Evolutionary conservation across 37 sponge, comb jelly and placozoan species (phyloP).

Genomic region (Chondrosia reniformis): DNA sequence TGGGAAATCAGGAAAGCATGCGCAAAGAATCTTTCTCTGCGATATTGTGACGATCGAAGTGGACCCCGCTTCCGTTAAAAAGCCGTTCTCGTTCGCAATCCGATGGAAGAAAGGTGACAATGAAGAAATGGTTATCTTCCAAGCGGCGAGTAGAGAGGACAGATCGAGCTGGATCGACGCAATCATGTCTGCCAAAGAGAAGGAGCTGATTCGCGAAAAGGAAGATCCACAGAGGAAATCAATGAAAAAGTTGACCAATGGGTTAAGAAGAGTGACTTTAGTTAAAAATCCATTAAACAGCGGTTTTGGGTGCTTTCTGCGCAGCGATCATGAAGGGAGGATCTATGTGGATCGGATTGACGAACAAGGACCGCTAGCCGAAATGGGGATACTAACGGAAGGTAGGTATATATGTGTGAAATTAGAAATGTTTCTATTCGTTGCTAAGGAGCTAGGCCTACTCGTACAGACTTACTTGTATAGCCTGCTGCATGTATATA

Average conservation of each 20-base stretch:
- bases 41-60: not conserved
- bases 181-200: not conserved
- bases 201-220: not conserved
- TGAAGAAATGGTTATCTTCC: not conserved
- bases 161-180: conserved; percentile 2
- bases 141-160: conserved; percentile 21
- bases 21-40: conserved; percentile 2
- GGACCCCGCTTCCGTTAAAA: not conserved
- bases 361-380: conserved; percentile 5
- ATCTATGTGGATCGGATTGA: not conserved
- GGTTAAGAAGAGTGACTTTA: not conserved
- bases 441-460: not conserved
- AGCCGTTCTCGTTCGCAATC: conserved; percentile 3
- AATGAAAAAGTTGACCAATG: not conserved
- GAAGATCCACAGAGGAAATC: conserved; percentile 3
- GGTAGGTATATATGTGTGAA: not conserved
- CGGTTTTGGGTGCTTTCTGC: conserved; percentile 16
- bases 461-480: no score
- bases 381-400: not conserved
- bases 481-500: no score
- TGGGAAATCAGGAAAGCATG: not conserved
- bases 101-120: not conserved
- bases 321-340: not conserved
- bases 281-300: not conserved
- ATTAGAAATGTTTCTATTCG: not conserved